Evolutionary conservation across 2,113 vertebrate species (phyloP).

Genomic region (Notarius lentiginosus): DNA sequence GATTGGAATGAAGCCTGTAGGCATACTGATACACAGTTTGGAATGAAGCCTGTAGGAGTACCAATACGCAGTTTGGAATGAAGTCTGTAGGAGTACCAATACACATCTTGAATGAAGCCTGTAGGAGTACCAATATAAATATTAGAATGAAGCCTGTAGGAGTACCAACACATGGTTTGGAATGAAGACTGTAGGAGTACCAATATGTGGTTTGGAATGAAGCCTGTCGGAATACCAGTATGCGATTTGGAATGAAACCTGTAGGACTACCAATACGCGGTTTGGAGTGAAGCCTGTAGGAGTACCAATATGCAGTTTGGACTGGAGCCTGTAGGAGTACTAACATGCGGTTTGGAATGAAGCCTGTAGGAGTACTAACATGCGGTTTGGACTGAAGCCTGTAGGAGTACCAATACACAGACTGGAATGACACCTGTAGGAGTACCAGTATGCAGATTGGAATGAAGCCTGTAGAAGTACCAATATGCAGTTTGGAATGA

Average conservation of each 20-base stretch:
- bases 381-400: no score
- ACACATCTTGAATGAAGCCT: not conserved
- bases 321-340: no score
- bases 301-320: no score
- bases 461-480: not conserved
- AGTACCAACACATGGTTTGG: not conserved
- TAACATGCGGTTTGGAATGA: no score
- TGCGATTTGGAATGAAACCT: no score
- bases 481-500: not conserved
- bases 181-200: not conserved
- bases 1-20: not conserved
- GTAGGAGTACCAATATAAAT: not conserved
- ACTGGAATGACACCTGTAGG: no score
- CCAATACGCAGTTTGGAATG: not conserved
- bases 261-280: no score
- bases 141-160: not conserved
- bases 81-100: not conserved
- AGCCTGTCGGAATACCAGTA: not conserved
- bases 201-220: not conserved
- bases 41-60: not conserved
- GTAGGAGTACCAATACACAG: no score
- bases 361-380: no score
- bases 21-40: not conserved
- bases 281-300: no score
- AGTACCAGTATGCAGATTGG: no score